A percentile compares a stretch with the other conserved stretches of the same genome.
phyloP scores from a whole-genome alignment of 2,888 invertebrate species.

The Cerastis rubricosa region DNA sequence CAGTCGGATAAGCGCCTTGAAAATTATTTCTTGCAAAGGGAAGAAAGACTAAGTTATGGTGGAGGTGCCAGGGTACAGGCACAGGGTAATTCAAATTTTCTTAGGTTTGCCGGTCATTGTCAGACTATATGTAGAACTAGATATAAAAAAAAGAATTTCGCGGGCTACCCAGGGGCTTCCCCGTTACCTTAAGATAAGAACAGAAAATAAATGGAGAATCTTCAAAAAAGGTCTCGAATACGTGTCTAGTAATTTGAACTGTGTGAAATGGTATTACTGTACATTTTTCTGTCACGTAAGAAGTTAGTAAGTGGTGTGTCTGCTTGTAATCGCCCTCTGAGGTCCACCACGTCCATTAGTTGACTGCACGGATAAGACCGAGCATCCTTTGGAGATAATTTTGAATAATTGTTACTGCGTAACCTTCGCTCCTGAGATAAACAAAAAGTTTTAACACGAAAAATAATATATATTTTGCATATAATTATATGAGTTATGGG shows the following conservation, averaged over 20 bases:
- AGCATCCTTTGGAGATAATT: conserved; percentile 61
- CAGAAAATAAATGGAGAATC: not conserved
- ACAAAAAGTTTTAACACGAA: conserved; percentile 44
- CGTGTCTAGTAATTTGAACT: not conserved
- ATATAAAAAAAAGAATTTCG: too few relatives aligned
- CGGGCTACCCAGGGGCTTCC: too few relatives aligned
- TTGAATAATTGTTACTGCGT: conserved; percentile 64
- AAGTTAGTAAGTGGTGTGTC: conserved; percentile 66
- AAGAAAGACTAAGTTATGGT: too few relatives aligned
- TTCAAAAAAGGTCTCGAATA: not conserved
- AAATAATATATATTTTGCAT: conserved; percentile 10
- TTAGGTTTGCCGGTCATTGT: too few relatives aligned
- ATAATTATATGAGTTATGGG: conserved; percentile 17
- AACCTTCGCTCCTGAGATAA: conserved; percentile 52
- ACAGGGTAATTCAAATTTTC: too few relatives aligned
- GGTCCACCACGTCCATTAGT: conserved; percentile 68
- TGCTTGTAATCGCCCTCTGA: conserved; percentile 64
- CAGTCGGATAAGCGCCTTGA: too few relatives aligned
- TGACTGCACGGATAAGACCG: conserved; percentile 62
- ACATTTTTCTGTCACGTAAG: conserved; percentile 11
- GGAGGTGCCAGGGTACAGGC: too few relatives aligned
- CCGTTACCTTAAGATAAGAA: too few relatives aligned
- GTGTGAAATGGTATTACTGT: conserved; percentile 25
- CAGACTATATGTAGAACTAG: too few relatives aligned
- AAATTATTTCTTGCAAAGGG: too few relatives aligned